These are phyloP conservation scores for Echeneis naucrates DNA, from an alignment of 2,797 vertebrate species.

Conservation along the genomic window DNA sequence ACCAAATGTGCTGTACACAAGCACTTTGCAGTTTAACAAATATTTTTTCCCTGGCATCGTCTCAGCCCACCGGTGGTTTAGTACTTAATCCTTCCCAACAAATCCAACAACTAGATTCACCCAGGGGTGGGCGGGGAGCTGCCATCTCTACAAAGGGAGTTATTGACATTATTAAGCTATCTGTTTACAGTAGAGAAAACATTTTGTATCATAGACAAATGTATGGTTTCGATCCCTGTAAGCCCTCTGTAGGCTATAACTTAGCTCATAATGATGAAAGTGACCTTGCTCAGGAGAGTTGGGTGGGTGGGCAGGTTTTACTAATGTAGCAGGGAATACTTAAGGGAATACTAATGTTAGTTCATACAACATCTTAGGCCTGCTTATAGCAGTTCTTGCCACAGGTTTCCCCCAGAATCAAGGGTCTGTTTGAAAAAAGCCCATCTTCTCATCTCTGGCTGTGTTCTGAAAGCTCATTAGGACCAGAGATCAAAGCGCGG, in stretches of 20 bases:
- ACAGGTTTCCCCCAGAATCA: slow-evolving; percentile 72
- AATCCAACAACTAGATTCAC: slow-evolving; percentile 70
- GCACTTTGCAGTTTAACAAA: slow-evolving; percentile 84
- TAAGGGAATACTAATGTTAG: slow-evolving; percentile 79
- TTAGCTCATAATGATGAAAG: slow-evolving; percentile 67
- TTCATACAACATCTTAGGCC: slow-evolving; percentile 72
- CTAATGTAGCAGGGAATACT: slow-evolving; percentile 67
- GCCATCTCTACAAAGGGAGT: slow-evolving; percentile 79
- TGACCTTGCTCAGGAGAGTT: slow-evolving; percentile 69
- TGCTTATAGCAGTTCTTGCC: slow-evolving; percentile 65
- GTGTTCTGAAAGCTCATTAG: slow-evolving; percentile 82
- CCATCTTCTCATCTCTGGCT: slow-evolving; percentile 77
- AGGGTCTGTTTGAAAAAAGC: slow-evolving; percentile 70
- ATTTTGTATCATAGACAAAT: slow-evolving; percentile 68
- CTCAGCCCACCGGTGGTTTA: slow-evolving; percentile 79
- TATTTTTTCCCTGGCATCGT: slow-evolving; percentile 80
- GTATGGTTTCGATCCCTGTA: slow-evolving; percentile 49
- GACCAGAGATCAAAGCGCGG: slow-evolving; percentile 78
- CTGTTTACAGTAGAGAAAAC: slow-evolving; percentile 69
- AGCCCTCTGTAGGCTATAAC: slow-evolving; percentile 56
- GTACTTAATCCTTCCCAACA: slow-evolving; percentile 77
- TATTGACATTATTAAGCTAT: slow-evolving; percentile 81
- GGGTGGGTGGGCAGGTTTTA: slow-evolving; percentile 73
- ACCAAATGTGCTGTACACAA: slow-evolving; percentile 82
- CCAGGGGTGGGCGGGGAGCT: slow-evolving; percentile 66